Percentiles rank a stretch among this genome's conserved stretches.
Conservation (phyloP, 37 sponge, comb jelly and placozoan genomes). For the Spongilla lacustris region DNA sequence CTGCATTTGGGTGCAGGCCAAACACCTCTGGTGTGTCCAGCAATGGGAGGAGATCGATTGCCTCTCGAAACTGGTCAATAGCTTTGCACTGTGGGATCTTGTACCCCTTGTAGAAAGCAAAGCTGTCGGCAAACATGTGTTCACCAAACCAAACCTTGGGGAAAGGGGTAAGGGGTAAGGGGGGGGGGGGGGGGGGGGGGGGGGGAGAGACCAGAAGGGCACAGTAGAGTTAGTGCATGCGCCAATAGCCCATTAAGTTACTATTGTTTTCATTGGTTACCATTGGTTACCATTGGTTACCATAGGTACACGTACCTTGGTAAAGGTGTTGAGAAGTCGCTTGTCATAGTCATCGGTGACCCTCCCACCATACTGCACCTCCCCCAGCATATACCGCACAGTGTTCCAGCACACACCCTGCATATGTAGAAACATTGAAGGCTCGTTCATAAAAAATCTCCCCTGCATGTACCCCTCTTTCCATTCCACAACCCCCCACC, state of each 20-base stretch:
- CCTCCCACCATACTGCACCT: conserved; percentile 99
- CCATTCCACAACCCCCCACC: not conserved
- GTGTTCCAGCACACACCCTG: conserved; percentile 98
- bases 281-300: not conserved
- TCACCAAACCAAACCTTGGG: conserved; percentile 93
- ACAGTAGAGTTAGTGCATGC: not conserved
- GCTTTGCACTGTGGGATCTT: conserved; percentile 84
- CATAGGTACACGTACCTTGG: conserved; percentile 69
- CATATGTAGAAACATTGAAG: not conserved
- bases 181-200: no score
- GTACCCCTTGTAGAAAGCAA: conserved; percentile 95
- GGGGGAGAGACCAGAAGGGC: not conserved
- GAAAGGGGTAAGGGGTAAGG: no score
- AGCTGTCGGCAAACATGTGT: conserved; percentile 84
- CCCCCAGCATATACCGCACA: conserved; percentile 99
- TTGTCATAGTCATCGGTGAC: conserved; percentile 99
- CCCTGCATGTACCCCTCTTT: not conserved
- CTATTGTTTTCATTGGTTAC: no score
- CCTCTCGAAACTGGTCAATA: conserved; percentile 82
- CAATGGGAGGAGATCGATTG: conserved; percentile 92
- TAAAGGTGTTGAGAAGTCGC: conserved; percentile 91
- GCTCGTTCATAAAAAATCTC: not conserved
- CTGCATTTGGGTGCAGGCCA: conserved; percentile 98
- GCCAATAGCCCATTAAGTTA: no score
- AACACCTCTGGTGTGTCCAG: conserved; percentile 99